These are phyloP conservation scores for Eriosoma lanigerum DNA, from an alignment of 1,140 invertebrate species.

Conservation along the genomic window DNA sequence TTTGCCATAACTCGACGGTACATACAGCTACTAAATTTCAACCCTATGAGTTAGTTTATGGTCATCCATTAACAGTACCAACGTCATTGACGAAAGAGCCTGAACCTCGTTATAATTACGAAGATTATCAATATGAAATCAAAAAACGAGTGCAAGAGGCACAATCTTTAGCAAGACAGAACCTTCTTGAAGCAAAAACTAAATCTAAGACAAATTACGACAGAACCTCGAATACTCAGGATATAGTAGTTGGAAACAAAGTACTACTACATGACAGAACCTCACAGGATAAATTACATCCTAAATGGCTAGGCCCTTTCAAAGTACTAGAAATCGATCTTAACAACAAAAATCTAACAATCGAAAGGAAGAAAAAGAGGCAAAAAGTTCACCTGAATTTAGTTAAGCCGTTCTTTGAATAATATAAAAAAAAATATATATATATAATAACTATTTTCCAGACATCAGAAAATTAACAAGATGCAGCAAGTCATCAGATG, in stretches of 20 bases:
- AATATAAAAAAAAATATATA: no score
- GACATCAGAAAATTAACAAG: not conserved
- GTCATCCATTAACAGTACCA: not conserved
- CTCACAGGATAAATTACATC: not conserved
- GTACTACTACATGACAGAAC: not conserved
- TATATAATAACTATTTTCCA: not conserved
- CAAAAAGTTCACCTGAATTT: not conserved
- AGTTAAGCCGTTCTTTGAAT: not conserved
- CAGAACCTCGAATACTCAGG: not conserved
- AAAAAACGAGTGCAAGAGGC: conserved; percentile 55
- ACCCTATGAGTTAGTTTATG: conserved; percentile 56
- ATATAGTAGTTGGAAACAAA: not conserved
- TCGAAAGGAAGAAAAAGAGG: not conserved
- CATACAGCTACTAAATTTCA: conserved; percentile 58
- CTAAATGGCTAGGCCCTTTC: not conserved
- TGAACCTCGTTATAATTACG: conserved; percentile 8
- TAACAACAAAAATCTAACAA: not conserved
- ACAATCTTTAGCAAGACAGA: conserved; percentile 56
- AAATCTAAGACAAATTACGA: conserved; percentile 57
- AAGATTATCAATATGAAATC: conserved; percentile 11
- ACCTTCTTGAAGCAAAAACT: conserved; percentile 55
- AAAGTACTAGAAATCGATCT: not conserved
- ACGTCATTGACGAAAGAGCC: not conserved
- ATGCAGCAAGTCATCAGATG: not conserved
- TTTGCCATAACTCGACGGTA: conserved; percentile 59